Conservation (phyloP, 2,888 invertebrate genomes). For the Hermodice carunculata region DNA sequence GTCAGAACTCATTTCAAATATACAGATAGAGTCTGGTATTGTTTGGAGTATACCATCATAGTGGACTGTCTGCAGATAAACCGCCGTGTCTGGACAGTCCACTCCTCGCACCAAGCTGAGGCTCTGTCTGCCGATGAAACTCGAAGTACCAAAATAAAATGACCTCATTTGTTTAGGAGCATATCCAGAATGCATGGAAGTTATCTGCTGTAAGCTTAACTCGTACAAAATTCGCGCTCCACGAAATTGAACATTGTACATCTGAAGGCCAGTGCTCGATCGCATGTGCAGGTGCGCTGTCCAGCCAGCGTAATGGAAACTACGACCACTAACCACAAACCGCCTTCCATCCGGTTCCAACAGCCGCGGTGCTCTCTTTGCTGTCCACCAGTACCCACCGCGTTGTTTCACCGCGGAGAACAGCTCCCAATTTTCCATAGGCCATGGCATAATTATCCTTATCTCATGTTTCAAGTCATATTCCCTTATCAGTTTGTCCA, state of each 20-base stretch:
- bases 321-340: constrained; percentile 51
- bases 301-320: constrained; percentile 58
- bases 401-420: background rate
- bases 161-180: too few species aligned
- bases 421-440: background rate
- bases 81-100: constrained; percentile 58
- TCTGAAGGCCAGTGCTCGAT: constrained; percentile 44
- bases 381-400: background rate
- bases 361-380: constrained; percentile 46
- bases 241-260: constrained; percentile 13
- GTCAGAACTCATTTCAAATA: constrained; percentile 58
- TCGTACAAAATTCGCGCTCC: constrained; percentile 1
- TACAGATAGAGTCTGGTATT: constrained; percentile 43
- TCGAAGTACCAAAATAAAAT: constrained; percentile 52
- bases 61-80: constrained; percentile 49
- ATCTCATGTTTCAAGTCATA: background rate
- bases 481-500: constrained; percentile 1
- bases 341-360: constrained; percentile 58
- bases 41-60: constrained; percentile 40
- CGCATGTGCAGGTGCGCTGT: constrained; percentile 56
- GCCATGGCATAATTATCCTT: background rate
- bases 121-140: constrained; percentile 44
- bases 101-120: constrained; percentile 52
- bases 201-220: too few species aligned
- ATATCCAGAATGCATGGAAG: too few species aligned